Conservation (phyloP, 2,797 vertebrate genomes). For the Manis pentadactyla region DNA sequence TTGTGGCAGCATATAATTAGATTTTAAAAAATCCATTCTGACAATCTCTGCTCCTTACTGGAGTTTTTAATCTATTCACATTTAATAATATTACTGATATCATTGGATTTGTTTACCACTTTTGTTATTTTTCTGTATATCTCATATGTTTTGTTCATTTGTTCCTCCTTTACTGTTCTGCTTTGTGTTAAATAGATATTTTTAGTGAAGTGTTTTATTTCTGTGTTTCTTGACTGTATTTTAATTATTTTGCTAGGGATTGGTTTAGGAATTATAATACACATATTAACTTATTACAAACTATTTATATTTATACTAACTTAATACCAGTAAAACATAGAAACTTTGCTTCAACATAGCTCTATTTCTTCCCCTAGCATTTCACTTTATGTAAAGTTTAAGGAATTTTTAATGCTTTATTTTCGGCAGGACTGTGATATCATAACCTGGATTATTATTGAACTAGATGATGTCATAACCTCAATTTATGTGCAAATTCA, state of each 20-base stretch:
- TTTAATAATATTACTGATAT: neutral
- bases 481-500: constrained; percentile 4
- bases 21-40: neutral
- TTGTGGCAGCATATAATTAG: no score
- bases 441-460: no score
- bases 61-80: neutral
- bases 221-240: neutral
- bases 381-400: constrained; percentile 24
- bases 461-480: neutral
- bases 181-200: neutral
- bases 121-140: constrained; percentile 22
- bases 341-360: neutral
- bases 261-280: neutral
- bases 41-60: neutral
- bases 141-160: neutral
- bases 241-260: neutral
- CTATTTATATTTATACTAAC: neutral
- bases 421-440: neutral
- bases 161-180: neutral
- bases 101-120: neutral
- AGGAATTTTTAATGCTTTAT: neutral
- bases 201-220: neutral
- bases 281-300: neutral
- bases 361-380: neutral
- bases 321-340: neutral